Evolutionary conservation across 2,888 invertebrate species (phyloP).

Genomic region (Ichneumoninae sp.): DNA sequence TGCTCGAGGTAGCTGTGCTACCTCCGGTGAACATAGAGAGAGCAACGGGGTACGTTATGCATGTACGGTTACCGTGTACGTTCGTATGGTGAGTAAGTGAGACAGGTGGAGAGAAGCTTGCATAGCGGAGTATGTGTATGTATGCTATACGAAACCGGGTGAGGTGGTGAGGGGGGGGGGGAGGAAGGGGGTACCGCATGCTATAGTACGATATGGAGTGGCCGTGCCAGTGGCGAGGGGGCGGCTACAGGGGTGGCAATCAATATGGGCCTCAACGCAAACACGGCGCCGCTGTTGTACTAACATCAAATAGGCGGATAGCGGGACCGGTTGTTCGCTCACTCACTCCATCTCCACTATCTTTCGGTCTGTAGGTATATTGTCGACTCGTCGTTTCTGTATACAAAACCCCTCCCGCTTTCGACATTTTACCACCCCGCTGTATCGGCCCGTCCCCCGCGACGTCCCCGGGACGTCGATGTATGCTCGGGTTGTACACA

Average conservation of each 20-base stretch:
- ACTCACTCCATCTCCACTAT: conserved; percentile 53
- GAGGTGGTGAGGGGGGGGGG: conserved; percentile 18
- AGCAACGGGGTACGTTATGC: conserved; percentile 46
- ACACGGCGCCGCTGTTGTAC: conserved; percentile 84
- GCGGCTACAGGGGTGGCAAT: conserved; percentile 83
- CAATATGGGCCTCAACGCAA: conserved; percentile 84
- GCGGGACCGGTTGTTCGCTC: conserved; percentile 79
- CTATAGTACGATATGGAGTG: conserved; percentile 79
- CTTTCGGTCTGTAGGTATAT: conserved; percentile 55
- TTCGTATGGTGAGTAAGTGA: conserved; percentile 38
- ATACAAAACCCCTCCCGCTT: conserved; percentile 68
- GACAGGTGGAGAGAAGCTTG: conserved; percentile 53
- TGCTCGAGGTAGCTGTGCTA: conserved; percentile 65
- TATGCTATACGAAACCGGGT: conserved; percentile 64
- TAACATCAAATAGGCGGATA: conserved; percentile 85
- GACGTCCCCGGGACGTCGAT: conserved; percentile 37
- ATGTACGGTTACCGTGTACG: conserved; percentile 36
- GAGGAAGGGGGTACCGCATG: conserved; percentile 56
- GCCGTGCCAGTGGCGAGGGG: conserved; percentile 73
- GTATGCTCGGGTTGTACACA: neutral
- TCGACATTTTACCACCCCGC: conserved; percentile 72
- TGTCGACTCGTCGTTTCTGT: conserved; percentile 58
- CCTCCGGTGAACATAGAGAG: conserved; percentile 69
- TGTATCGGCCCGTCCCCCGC: conserved; percentile 62
- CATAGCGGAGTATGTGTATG: conserved; percentile 66